These are phyloP conservation scores for Corythoichthys haematopterus DNA, from an alignment of 2,113 vertebrate species.

Conservation along the genomic window DNA sequence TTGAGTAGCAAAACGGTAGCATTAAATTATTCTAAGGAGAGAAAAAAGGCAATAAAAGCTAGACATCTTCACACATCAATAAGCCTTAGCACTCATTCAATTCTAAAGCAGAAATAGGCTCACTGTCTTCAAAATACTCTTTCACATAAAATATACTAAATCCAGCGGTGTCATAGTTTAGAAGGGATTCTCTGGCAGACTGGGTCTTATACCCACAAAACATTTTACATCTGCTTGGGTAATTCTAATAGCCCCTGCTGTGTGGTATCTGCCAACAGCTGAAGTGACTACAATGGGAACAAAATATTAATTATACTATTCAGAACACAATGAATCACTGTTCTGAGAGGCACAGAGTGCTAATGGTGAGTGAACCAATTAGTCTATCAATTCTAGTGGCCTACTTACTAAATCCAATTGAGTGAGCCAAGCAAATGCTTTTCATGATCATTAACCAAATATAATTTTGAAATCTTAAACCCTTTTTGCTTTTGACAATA, in stretches of 20 bases:
- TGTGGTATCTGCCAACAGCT: slow-evolving; percentile 21
- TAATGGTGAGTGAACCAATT: slow-evolving; percentile 23
- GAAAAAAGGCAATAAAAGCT: no score
- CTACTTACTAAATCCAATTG: slow-evolving; percentile 47
- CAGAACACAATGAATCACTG: slow-evolving; percentile 32
- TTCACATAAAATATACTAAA: background rate
- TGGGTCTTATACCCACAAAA: slow-evolving; percentile 20
- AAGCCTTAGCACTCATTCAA: background rate
- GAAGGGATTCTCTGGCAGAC: background rate
- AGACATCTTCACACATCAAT: no score
- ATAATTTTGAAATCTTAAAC: slow-evolving; percentile 23
- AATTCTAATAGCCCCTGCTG: slow-evolving; percentile 18
- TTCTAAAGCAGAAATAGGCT: background rate
- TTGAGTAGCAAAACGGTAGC: no score
- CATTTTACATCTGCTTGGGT: slow-evolving; percentile 24
- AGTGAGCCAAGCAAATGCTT: slow-evolving; percentile 47
- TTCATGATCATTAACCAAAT: slow-evolving; percentile 52
- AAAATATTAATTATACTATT: slow-evolving; percentile 8
- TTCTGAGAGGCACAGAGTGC: slow-evolving; percentile 24
- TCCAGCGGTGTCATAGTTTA: slow-evolving; percentile 16
- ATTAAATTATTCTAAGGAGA: no score
- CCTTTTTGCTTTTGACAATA: slow-evolving; percentile 2
- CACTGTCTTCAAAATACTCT: background rate
- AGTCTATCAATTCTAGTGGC: slow-evolving; percentile 15
- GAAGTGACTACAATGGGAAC: slow-evolving; percentile 16